These are phyloP conservation scores for Xanthorhoe designata DNA, from an alignment of 2,888 invertebrate species.

Conservation along the genomic window DNA sequence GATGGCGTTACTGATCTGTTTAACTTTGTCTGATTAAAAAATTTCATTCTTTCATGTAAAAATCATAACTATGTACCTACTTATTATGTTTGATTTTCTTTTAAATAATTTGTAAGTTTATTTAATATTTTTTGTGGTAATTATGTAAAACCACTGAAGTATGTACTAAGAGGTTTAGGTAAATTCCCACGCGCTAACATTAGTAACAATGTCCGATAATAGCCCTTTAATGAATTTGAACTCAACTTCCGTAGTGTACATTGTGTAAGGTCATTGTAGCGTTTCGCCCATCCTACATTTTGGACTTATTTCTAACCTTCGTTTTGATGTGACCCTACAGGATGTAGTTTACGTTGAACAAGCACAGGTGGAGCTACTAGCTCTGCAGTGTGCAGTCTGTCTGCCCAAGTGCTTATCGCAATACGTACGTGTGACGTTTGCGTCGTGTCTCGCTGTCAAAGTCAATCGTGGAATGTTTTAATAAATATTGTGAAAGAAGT, in stretches of 20 bases:
- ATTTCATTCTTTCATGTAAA: not conserved
- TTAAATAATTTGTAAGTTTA: no score
- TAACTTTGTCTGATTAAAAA: not conserved
- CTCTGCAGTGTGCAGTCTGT: constrained; percentile 44
- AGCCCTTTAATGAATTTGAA: constrained; percentile 60
- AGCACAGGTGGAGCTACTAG: constrained; percentile 79
- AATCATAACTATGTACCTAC: no score
- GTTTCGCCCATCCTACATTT: constrained; percentile 74
- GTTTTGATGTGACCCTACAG: constrained; percentile 65
- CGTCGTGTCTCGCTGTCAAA: constrained; percentile 72
- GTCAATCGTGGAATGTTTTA: constrained; percentile 62
- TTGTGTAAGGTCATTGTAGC: constrained; percentile 73
- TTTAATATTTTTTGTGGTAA: not conserved
- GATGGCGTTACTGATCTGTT: constrained; percentile 56
- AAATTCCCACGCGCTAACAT: constrained; percentile 52
- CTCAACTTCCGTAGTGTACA: constrained; percentile 68
- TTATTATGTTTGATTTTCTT: not conserved
- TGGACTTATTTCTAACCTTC: constrained; percentile 64
- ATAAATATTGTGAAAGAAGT: constrained; percentile 60
- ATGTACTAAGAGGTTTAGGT: constrained; percentile 24
- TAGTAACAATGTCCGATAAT: constrained; percentile 51
- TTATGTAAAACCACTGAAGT: constrained; percentile 18
- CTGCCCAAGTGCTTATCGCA: constrained; percentile 61
- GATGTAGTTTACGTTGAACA: constrained; percentile 62
- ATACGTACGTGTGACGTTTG: constrained; percentile 71